phyloP scores from a whole-genome alignment of 2,113 vertebrate species.

The Rhinopomastus cyanomelas region DNA sequence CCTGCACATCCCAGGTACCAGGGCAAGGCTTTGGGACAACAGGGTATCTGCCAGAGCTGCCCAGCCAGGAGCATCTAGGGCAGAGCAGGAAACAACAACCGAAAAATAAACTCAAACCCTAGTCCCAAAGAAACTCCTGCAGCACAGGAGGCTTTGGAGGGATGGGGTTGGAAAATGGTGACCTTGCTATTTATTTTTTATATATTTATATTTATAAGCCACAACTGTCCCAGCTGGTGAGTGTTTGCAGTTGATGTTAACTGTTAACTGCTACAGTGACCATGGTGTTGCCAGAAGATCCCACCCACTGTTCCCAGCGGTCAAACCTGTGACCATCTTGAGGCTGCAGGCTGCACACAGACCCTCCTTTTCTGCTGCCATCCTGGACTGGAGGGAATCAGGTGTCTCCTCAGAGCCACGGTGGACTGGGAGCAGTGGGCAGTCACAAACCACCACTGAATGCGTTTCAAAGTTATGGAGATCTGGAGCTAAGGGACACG shows the following conservation, averaged over 20 bases:
- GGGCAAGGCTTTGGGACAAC: not conserved
- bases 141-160: conserved; percentile 26
- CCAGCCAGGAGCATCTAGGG: not conserved
- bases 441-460: not conserved
- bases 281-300: conserved; percentile 16
- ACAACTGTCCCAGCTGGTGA: no score
- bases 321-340: not conserved
- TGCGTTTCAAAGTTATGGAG: no score
- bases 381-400: rapidly evolving
- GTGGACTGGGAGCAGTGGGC: not conserved
- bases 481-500: no score
- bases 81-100: not conserved
- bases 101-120: not conserved
- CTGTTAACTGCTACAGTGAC: not conserved
- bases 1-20: not conserved
- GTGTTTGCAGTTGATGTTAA: not conserved
- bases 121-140: conserved; percentile 1
- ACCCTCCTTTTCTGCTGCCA: not conserved
- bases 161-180: conserved; percentile 6
- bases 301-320: not conserved
- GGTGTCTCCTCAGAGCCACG: not conserved
- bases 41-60: not conserved
- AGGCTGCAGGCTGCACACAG: not conserved
- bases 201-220: no score
- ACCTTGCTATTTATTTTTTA: not conserved